Evolutionary conservation across 2,888 invertebrate genomes (phyloP).

Genomic region (Junonia oenone): DNA sequence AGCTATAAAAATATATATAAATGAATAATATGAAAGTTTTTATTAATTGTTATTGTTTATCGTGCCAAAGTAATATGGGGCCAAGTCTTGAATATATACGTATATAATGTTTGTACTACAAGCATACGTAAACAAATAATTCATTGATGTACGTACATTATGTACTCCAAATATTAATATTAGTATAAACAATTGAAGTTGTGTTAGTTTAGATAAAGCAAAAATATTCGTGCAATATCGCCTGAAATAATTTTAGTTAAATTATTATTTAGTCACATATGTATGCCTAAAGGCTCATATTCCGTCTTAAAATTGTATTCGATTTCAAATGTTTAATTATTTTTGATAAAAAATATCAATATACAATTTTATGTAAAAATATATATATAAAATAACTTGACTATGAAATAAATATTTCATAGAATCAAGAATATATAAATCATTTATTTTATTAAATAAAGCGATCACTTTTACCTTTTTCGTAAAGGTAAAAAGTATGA

Average conservation of each 20-base stretch:
- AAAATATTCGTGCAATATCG: not conserved
- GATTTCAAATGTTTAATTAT: not conserved
- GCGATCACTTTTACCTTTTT: conserved; percentile 43
- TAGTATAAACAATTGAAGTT: not conserved
- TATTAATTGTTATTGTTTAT: not conserved
- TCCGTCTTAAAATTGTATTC: not conserved
- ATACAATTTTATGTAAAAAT: not conserved
- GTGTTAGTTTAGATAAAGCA: not conserved
- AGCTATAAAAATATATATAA: conserved; percentile 4
- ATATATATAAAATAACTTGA: conserved; percentile 32
- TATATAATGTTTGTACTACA: not conserved
- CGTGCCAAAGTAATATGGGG: not conserved
- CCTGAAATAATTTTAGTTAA: not conserved
- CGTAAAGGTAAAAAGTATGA: conserved; percentile 49
- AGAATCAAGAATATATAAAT: conserved; percentile 26
- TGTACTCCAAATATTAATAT: not conserved
- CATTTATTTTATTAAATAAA: conserved; percentile 19
- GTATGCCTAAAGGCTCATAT: not conserved
- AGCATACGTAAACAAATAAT: not conserved
- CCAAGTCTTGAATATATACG: not conserved
- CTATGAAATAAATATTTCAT: conserved; percentile 41
- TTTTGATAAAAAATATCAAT: not conserved
- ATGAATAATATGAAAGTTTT: not conserved
- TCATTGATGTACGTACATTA: not conserved
- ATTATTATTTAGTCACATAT: not conserved